Evolutionary conservation across 2,888 invertebrate genomes (phyloP).

Genomic region (Allygus modestus): DNA sequence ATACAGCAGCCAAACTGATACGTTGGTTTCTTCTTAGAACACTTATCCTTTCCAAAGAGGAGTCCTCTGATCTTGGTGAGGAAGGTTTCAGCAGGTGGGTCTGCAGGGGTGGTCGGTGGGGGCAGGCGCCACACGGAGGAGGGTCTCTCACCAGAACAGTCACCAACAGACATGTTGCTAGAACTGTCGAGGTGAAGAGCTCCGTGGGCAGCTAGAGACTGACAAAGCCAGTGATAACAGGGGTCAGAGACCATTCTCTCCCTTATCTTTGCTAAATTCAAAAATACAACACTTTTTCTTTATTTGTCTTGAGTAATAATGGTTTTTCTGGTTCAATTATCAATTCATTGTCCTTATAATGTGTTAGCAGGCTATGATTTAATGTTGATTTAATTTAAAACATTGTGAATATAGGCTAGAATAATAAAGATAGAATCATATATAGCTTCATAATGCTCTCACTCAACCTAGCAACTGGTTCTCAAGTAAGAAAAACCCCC

Average conservation of each 20-base stretch:
- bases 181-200: not conserved
- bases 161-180: not conserved
- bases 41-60: constrained; percentile 18
- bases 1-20: constrained; percentile 29
- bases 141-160: constrained; percentile 20
- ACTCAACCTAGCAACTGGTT: too few species aligned
- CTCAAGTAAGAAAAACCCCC: too few species aligned
- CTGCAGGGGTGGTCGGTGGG: not conserved
- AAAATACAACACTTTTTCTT: constrained; percentile 28
- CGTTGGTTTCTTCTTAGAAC: not conserved
- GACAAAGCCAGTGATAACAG: constrained; percentile 45
- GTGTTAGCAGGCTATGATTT: too few species aligned
- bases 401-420: too few species aligned
- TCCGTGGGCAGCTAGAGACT: not conserved
- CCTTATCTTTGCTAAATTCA: constrained; percentile 53
- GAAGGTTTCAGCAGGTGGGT: constrained; percentile 51
- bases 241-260: constrained; percentile 30
- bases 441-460: too few species aligned
- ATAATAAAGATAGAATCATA: too few species aligned
- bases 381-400: too few species aligned
- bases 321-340: constrained; percentile 3
- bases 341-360: constrained; percentile 5
- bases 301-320: constrained; percentile 38
- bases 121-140: not conserved
- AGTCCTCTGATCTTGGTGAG: constrained; percentile 43